These are phyloP conservation scores for Philereme transversata DNA, from an alignment of 2,888 invertebrate species.

Conservation along the genomic window DNA sequence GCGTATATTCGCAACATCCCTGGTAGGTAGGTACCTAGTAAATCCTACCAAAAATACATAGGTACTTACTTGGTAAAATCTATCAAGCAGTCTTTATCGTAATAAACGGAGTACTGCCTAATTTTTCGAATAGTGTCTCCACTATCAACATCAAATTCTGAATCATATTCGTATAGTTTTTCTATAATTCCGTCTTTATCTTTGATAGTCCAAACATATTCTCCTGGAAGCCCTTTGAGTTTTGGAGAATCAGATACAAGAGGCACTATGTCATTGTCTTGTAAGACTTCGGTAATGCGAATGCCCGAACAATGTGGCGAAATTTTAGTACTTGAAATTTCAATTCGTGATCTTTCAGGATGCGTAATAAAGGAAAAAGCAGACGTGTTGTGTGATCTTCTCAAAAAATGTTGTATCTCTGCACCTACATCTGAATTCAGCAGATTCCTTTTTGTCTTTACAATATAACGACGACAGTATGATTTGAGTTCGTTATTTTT, in stretches of 20 bases:
- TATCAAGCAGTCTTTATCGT: slow-evolving; percentile 69
- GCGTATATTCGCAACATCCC: too few relatives aligned
- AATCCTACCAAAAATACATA: background rate
- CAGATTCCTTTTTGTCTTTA: slow-evolving; percentile 60
- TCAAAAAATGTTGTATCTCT: slow-evolving; percentile 64
- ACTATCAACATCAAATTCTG: slow-evolving; percentile 56
- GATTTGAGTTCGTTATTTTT: slow-evolving; percentile 62
- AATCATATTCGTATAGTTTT: slow-evolving; percentile 71
- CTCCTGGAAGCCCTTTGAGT: slow-evolving; percentile 67
- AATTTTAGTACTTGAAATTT: slow-evolving; percentile 24
- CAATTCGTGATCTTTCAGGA: slow-evolving; percentile 18
- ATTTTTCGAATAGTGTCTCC: slow-evolving; percentile 68
- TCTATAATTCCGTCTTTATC: slow-evolving; percentile 73
- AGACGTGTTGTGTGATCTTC: slow-evolving; percentile 36
- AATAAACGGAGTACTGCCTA: slow-evolving; percentile 73
- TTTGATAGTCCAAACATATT: slow-evolving; percentile 72
- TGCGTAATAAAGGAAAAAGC: slow-evolving; percentile 28
- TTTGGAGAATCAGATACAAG: slow-evolving; percentile 54
- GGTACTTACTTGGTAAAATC: slow-evolving; percentile 59
- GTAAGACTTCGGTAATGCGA: slow-evolving; percentile 43
- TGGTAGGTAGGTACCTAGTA: background rate
- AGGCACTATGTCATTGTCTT: slow-evolving; percentile 44
- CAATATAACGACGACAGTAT: slow-evolving; percentile 66
- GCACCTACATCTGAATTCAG: slow-evolving; percentile 57
- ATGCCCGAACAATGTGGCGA: slow-evolving; percentile 33